These are phyloP conservation scores for Formica aserva DNA, from an alignment of 2,888 invertebrate genomes.

Conservation along the genomic window DNA sequence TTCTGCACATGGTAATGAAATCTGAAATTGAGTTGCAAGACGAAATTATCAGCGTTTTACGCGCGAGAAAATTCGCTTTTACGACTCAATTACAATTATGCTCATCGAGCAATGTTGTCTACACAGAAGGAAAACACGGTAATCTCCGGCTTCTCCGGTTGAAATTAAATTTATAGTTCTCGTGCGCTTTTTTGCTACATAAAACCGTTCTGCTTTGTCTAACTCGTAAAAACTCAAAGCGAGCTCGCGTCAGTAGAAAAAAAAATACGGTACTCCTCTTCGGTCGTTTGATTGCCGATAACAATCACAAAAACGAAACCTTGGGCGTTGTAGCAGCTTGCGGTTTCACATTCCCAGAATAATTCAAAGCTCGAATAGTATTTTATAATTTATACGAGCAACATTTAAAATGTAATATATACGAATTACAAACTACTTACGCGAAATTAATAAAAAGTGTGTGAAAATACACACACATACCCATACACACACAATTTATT, in stretches of 20 bases:
- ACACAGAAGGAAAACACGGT: background rate
- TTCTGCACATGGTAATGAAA: slow-evolving; percentile 8
- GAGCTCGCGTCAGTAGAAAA: background rate
- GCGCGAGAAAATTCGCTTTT: slow-evolving; percentile 4
- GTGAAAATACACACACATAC: background rate
- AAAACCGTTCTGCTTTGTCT: background rate
- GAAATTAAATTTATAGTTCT: background rate
- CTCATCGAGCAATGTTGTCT: slow-evolving; percentile 19
- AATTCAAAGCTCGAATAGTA: background rate
- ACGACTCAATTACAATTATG: slow-evolving; percentile 45
- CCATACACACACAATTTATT: background rate
- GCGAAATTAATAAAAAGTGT: background rate
- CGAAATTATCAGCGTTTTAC: background rate
- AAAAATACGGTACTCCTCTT: background rate
- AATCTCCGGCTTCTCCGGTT: background rate
- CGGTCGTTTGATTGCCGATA: background rate
- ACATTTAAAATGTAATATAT: background rate
- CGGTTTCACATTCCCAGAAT: background rate
- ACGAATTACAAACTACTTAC: background rate
- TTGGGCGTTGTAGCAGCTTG: background rate
- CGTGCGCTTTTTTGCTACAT: slow-evolving; percentile 14
- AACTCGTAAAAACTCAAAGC: background rate
- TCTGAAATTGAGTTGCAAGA: background rate
- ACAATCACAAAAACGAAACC: background rate
- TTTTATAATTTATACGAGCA: background rate